Base-by-base conservation (phyloP, 2,113 vertebrate genomes). In the Psilopogon haemacephalus region DNA sequence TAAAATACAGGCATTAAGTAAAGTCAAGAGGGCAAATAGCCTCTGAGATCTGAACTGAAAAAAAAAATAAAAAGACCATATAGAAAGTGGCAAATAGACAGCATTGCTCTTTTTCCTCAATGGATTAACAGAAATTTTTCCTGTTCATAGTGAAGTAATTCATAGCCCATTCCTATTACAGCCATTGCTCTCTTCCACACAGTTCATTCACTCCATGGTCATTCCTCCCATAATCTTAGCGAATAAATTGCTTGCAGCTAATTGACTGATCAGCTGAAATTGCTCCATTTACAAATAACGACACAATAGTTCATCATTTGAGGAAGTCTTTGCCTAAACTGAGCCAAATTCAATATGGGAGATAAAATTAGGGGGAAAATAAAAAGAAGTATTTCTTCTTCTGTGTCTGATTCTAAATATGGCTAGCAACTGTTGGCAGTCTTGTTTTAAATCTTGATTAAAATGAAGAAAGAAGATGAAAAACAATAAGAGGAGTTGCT, bases 191-290 rank as follows among this genome's bases (percentile, higher is more conserved):
- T 85, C 64, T 89, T 84, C 78, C 40, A 80, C 3, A 6, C 27
- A 90, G 60, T 35, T 93, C 15, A 67, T 91, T 94, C 67, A 65
- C 21, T 48, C 30, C 19, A 19, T 11, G 24, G 55, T 63, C 59
- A 79, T 87, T 91, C 74, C 71, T 94, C 46, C 78, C 38, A 50
- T 56, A 80, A 11, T 38, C 67, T 95, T 65, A 69, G 23, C 26
- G 37, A 87, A 73, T 56, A 91, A 94, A 80, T 40, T 48, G 30
- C 35, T 96, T 80, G 33, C 63, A 92, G 56, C 40, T 79, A 85
- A 92, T 87, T 42, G 72, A 46, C 16, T 89, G 71, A 87, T 24
- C 83, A 93, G 87, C 26, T 94, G 12, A 30, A 85, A 8, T 42
- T 79, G 32, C 35, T 56, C 38, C 7, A 37, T 74, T 86, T 84